These are phyloP conservation scores for Metacarcinus magister DNA, from an alignment of 2,888 invertebrate species.

Conservation along the genomic window DNA sequence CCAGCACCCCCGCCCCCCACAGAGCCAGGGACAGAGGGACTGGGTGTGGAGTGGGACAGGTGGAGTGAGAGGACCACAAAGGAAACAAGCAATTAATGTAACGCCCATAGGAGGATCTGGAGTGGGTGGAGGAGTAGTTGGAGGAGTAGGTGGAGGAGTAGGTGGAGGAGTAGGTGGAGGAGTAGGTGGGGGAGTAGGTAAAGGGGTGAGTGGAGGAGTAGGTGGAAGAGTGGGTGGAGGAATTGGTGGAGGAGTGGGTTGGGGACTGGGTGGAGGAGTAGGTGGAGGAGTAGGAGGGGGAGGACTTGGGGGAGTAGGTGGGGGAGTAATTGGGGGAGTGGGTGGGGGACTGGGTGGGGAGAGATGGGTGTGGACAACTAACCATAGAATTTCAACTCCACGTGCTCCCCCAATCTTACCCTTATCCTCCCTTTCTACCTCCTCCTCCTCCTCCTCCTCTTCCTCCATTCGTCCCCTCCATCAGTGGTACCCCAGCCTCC, in stretches of 20 bases:
- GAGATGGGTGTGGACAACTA: conserved; percentile 21
- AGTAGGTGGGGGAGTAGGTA: too few species aligned
- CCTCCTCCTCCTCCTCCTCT: neutral
- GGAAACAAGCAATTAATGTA: neutral
- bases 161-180: too few species aligned
- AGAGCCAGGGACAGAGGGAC: neutral
- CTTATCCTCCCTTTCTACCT: neutral
- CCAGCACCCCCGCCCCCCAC: neutral
- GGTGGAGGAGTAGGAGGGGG: too few species aligned
- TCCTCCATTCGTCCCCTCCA: neutral
- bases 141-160: too few species aligned
- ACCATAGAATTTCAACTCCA: neutral
- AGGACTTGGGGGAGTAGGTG: too few species aligned
- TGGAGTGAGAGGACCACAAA: neutral
- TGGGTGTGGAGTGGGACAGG: conserved; percentile 1
- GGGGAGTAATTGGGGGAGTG: neutral
- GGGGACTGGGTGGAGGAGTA: neutral
- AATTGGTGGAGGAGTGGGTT: neutral
- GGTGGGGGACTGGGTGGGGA: neutral
- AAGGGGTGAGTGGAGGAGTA: too few species aligned
- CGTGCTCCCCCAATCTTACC: neutral
- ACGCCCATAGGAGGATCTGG: neutral
- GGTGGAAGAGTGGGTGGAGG: too few species aligned
- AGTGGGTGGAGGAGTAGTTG: too few species aligned
- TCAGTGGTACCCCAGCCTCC: neutral